Percentiles rank a stretch among this genome's conserved stretches.
These are phyloP conservation scores for Ganaspis sp. DNA, from an alignment of 1,140 invertebrate species.

Conservation along the genomic window DNA sequence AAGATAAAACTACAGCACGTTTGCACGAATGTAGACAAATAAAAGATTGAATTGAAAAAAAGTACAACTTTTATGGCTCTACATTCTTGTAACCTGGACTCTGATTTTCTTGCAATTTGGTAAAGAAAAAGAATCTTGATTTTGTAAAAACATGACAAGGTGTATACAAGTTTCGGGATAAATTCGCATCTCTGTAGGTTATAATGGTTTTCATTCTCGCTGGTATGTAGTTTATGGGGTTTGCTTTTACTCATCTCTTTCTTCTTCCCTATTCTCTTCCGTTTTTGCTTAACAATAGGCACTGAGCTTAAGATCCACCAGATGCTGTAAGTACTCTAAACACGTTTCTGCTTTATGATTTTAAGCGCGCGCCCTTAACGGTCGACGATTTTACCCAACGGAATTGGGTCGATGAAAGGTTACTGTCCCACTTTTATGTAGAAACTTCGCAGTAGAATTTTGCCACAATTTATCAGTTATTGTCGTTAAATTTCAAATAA, in stretches of 20 bases:
- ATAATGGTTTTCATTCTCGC: background rate
- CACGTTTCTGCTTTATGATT: slow-evolving; percentile 49
- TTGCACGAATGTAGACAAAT: background rate
- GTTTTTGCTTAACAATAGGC: background rate
- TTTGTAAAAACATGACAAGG: too few species aligned
- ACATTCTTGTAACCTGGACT: background rate
- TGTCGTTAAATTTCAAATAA: slow-evolving; percentile 24
- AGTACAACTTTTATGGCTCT: background rate
- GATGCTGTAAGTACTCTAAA: slow-evolving; percentile 39
- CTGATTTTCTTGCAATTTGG: background rate
- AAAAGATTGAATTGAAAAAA: background rate
- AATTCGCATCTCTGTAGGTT: background rate
- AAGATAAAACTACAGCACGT: too few species aligned
- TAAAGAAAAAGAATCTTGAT: too few species aligned
- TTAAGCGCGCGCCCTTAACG: slow-evolving; percentile 56
- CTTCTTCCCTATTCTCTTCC: background rate
- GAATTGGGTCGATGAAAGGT: slow-evolving; percentile 62
- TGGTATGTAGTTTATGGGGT: background rate
- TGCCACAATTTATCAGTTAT: slow-evolving; percentile 44
- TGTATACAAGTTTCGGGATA: too few species aligned
- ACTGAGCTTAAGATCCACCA: background rate
- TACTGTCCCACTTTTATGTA: slow-evolving; percentile 57
- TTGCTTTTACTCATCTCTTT: background rate
- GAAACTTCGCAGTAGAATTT: slow-evolving; percentile 44
- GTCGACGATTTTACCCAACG: slow-evolving; percentile 48